These are phyloP conservation scores for Maniola hyperantus DNA, from an alignment of 2,888 invertebrate species.

Conservation along the genomic window DNA sequence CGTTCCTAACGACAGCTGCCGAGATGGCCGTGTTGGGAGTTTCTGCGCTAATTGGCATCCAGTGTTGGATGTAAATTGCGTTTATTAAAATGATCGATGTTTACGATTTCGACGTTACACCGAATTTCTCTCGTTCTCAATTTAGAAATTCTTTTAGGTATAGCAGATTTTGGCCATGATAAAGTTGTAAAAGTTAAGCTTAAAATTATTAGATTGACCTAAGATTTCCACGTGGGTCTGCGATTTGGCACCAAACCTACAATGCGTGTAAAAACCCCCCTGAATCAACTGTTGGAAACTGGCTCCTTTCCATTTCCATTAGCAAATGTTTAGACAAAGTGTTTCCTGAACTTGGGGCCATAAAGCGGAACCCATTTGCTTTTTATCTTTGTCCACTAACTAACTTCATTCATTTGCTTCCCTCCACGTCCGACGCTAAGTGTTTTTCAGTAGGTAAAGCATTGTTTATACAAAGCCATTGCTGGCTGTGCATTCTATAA, in stretches of 20 bases:
- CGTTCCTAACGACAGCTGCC: neutral
- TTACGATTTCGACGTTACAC: neutral
- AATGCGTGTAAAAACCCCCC: conserved; percentile 65
- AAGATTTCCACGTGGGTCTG: neutral
- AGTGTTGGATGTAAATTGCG: conserved; percentile 2
- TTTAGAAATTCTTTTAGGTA: too few relatives aligned
- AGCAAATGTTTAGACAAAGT: conserved; percentile 80
- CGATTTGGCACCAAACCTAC: conserved; percentile 19
- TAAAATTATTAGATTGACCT: too few relatives aligned
- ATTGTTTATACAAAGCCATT: too few relatives aligned
- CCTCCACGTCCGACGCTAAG: conserved; percentile 46
- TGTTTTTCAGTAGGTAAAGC: neutral
- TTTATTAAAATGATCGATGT: conserved; percentile 10
- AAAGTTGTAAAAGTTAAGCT: too few relatives aligned
- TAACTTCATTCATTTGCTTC: conserved; percentile 63
- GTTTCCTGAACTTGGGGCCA: conserved; percentile 77
- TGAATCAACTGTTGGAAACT: conserved; percentile 52
- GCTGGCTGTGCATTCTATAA: too few relatives aligned
- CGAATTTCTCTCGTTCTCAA: too few relatives aligned
- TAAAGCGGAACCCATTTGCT: conserved; percentile 60
- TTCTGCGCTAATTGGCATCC: conserved; percentile 9
- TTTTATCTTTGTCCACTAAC: conserved; percentile 72
- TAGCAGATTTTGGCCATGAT: too few relatives aligned
- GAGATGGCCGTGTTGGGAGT: neutral
- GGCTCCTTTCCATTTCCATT: conserved; percentile 81